Conservation (phyloP, 2,113 vertebrate species). For the Urocolius indicus region DNA sequence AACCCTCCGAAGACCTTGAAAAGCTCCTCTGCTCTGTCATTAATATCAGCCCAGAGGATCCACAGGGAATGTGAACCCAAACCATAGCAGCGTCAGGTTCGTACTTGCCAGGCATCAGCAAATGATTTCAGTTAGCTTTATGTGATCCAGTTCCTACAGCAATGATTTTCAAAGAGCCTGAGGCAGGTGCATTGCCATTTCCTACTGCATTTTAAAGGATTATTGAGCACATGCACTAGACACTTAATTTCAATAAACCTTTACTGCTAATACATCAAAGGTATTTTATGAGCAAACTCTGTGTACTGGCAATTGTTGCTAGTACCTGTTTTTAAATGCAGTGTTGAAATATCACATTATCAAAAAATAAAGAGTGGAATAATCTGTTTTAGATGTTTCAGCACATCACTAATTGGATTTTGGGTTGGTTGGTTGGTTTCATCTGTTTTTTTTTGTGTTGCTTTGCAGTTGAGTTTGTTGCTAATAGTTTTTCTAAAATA, state of each 20-base stretch:
- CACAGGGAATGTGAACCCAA: background rate
- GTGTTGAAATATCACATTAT: background rate
- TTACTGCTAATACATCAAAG: background rate
- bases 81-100: background rate
- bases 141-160: fast-evolving
- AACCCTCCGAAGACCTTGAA: background rate
- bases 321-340: background rate
- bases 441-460: background rate
- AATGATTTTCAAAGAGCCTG: background rate
- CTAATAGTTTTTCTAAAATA: background rate
- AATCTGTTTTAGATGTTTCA: background rate
- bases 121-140: background rate
- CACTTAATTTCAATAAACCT: background rate
- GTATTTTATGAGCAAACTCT: background rate
- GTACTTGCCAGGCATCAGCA: background rate
- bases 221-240: background rate
- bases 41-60: background rate
- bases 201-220: background rate
- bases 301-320: background rate
- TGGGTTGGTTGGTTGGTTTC: background rate
- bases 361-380: constrained; percentile 24
- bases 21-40: background rate
- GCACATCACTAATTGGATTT: background rate
- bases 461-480: background rate
- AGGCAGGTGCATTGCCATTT: background rate